A percentile compares a stretch with the other conserved stretches of the same genome.
phyloP scores from a whole-genome alignment of 2,797 vertebrate species.

The Rhodeus uyekii region DNA sequence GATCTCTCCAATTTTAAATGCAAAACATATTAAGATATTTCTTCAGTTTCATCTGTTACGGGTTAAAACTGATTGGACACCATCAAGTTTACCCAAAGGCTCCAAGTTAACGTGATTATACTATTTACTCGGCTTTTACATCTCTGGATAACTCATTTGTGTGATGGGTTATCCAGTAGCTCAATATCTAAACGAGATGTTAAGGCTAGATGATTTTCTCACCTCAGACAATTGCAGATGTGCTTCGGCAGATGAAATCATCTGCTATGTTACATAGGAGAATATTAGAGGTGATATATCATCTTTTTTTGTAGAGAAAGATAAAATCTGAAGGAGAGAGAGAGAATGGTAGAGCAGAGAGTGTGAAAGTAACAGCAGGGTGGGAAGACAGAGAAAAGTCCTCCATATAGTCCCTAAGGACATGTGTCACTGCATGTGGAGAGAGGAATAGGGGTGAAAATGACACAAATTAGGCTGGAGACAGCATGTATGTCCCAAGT shows the following conservation, averaged over 20 bases:
- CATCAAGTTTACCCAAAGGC: neutral
- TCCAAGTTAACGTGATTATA: neutral
- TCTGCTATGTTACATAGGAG: constrained; percentile 13
- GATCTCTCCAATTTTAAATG: neutral
- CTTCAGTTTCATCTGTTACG: neutral
- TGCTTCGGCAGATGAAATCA: constrained; percentile 11
- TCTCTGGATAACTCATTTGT: neutral
- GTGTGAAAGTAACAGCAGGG: neutral
- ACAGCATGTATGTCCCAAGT: constrained; percentile 20
- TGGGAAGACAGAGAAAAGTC: neutral
- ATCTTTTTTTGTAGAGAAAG: neutral
- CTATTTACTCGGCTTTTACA: neutral
- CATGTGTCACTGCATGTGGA: neutral
- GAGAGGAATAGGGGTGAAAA: constrained; percentile 1
- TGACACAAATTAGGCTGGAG: constrained; percentile 31
- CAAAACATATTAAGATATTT: neutral
- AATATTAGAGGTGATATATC: constrained; percentile 22
- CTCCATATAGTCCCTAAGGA: neutral
- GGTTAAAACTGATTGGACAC: neutral
- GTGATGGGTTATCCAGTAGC: too few relatives aligned
- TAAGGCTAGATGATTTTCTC: neutral
- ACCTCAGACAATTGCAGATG: neutral
- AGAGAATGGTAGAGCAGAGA: neutral
- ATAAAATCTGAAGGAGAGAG: neutral
- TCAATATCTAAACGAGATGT: neutral